Evolutionary conservation across 2,113 vertebrate genomes (phyloP).

Genomic region (Spizaetus ornatus): DNA sequence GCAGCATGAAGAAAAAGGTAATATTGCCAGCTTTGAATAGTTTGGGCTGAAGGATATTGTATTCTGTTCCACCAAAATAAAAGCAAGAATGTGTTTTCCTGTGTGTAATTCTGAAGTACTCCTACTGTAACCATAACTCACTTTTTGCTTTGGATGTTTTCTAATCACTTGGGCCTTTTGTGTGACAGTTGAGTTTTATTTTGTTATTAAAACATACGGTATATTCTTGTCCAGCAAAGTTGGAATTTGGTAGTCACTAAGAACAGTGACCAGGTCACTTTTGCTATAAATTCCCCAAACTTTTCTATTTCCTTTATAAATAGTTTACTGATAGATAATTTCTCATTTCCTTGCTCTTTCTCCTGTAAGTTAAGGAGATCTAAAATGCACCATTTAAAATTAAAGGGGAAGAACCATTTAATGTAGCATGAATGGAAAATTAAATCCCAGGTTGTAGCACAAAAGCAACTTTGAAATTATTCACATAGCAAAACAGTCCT

Average conservation of each 20-base stretch:
- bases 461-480: background rate
- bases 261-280: background rate
- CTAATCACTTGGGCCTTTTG: background rate
- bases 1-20: slow-evolving; percentile 43
- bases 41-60: slow-evolving; percentile 8
- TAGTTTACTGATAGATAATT: background rate
- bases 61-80: slow-evolving; percentile 48
- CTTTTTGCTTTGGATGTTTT: background rate
- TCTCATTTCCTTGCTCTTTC: background rate
- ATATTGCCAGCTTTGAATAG: slow-evolving; percentile 9
- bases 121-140: background rate
- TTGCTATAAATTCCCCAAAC: background rate
- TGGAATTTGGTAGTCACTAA: background rate
- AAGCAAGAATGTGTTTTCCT: slow-evolving; percentile 28
- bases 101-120: slow-evolving; percentile 22
- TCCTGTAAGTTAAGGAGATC: background rate
- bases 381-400: background rate
- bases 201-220: background rate
- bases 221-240: background rate
- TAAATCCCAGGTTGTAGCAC: background rate
- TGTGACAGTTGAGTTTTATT: background rate
- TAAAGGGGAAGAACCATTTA: background rate
- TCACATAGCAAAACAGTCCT: background rate
- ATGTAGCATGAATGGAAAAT: background rate
- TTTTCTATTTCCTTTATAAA: background rate